phyloP scores from a whole-genome alignment of 2,113 vertebrate genomes.

The Ornithorhynchus anatinus region DNA sequence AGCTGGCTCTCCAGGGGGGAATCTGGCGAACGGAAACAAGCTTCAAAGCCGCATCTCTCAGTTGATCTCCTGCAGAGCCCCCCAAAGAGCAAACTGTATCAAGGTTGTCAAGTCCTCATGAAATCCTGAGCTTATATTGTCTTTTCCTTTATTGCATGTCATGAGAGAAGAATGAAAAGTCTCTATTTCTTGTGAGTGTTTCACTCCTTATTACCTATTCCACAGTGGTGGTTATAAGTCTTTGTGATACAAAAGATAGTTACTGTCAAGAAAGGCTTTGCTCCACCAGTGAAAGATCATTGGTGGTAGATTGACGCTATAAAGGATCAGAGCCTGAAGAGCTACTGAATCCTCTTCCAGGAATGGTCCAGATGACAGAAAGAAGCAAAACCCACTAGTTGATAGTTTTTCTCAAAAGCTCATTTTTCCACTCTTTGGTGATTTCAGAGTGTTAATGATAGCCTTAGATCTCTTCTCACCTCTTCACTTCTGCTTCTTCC shows the following conservation, averaged over 20 bases:
- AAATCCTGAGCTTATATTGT: background rate
- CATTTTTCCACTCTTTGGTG: too few species aligned
- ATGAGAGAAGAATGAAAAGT: background rate
- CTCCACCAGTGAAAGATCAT: background rate
- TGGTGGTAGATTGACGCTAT: background rate
- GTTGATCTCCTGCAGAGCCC: too few species aligned
- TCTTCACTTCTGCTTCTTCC: too few species aligned
- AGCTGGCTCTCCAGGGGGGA: too few species aligned
- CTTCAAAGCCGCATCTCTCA: too few species aligned
- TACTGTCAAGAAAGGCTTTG: background rate
- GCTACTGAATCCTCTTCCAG: background rate
- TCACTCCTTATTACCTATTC: background rate
- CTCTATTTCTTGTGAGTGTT: background rate
- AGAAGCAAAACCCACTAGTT: too few species aligned
- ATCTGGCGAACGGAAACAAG: too few species aligned
- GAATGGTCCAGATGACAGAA: background rate
- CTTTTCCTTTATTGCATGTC: background rate
- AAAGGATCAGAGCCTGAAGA: background rate
- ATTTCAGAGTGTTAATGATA: too few species aligned
- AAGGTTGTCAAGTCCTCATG: background rate
- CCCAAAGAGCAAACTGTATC: background rate
- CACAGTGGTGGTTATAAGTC: background rate
- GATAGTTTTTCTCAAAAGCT: too few species aligned
- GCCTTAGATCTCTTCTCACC: too few species aligned
- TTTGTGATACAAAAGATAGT: background rate